Evolutionary conservation across 92 coral and sea anemone genomes (phyloP).

Genomic region (Meandrina meandrites): DNA sequence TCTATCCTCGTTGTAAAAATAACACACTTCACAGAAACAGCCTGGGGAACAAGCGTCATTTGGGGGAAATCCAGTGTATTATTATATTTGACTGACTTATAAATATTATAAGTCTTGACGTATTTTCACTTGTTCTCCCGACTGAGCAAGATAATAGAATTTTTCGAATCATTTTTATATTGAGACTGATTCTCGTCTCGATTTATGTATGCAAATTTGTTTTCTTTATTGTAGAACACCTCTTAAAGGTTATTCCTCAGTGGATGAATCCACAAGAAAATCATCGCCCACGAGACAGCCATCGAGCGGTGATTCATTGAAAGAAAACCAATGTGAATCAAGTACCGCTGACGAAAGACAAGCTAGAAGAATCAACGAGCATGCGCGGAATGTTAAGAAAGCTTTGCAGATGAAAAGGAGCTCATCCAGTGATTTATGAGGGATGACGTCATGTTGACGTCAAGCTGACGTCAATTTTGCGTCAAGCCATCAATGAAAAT

Average conservation of each 20-base stretch:
- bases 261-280: conserved; percentile 17
- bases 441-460: background rate
- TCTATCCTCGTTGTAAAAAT: background rate
- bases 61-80: background rate
- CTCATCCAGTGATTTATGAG: conserved; percentile 36
- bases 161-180: background rate
- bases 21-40: background rate
- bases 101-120: no score
- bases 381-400: conserved; percentile 88
- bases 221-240: conserved; percentile 60
- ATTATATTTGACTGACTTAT: no score
- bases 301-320: conserved; percentile 61
- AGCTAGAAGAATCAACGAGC: conserved; percentile 85
- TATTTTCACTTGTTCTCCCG: no score
- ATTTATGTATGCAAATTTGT: background rate
- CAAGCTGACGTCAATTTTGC: background rate
- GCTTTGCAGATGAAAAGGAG: conserved; percentile 73
- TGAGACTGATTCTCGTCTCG: background rate
- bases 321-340: conserved; percentile 58
- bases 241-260: conserved; percentile 11
- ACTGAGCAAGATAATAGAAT: background rate
- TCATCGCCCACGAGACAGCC: conserved; percentile 45
- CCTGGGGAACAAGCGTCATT: background rate
- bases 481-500: background rate
- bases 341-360: conserved; percentile 46